Evolutionary conservation across 2,888 invertebrate species (phyloP).

Genomic region (Galeruca laticollis): DNA sequence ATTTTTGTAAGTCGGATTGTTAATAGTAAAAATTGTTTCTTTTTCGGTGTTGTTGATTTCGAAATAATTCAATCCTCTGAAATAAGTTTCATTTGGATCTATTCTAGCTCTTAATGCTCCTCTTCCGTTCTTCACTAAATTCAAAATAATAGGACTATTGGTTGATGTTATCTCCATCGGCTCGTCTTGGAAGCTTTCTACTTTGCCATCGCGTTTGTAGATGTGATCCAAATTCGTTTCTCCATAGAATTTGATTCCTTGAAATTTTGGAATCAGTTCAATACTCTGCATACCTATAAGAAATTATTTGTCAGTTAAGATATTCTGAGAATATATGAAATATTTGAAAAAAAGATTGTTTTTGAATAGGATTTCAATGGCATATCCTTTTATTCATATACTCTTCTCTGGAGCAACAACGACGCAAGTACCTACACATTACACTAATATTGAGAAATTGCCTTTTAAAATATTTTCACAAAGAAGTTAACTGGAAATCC

Average conservation of each 20-base stretch:
- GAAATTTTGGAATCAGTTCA: constrained; percentile 82
- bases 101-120: constrained; percentile 74
- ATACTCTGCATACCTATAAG: constrained; percentile 77
- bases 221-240: constrained; percentile 81
- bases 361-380: no score
- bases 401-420: no score
- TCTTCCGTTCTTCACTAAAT: constrained; percentile 62
- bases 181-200: constrained; percentile 72
- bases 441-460: no score
- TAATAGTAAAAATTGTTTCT: constrained; percentile 80
- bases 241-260: constrained; percentile 83
- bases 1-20: constrained; percentile 78
- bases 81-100: constrained; percentile 63
- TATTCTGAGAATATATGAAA: no score
- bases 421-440: no score
- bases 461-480: no score
- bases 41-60: constrained; percentile 75
- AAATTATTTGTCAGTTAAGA: neutral
- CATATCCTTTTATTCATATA: no score
- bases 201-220: constrained; percentile 78
- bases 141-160: constrained; percentile 63
- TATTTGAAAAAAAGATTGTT: neutral
- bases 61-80: constrained; percentile 74
- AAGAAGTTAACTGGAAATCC: no score
- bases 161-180: constrained; percentile 68